Conservation (phyloP, 2,888 invertebrate species). For the Xylocampa areola region DNA sequence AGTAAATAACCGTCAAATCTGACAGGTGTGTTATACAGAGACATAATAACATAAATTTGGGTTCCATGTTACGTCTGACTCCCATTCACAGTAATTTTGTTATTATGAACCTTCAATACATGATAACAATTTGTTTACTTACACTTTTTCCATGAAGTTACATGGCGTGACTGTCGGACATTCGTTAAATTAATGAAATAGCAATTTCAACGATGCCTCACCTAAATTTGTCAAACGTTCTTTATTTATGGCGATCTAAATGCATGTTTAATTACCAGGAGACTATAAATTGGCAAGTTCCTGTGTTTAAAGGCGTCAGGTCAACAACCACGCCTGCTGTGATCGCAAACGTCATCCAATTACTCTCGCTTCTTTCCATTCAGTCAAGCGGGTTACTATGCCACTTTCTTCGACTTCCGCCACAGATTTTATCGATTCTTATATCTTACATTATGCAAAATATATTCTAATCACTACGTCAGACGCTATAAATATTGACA, state of each 20-base stretch:
- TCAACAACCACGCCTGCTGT: slow-evolving; percentile 44
- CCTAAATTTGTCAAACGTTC: slow-evolving; percentile 60
- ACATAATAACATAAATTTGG: slow-evolving; percentile 53
- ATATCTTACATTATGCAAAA: slow-evolving; percentile 45
- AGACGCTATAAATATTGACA: slow-evolving; percentile 16
- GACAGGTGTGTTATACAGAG: slow-evolving; percentile 67
- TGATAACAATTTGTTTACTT: slow-evolving; percentile 48
- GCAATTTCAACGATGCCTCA: slow-evolving; percentile 65
- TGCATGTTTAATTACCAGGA: slow-evolving; percentile 28
- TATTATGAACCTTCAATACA: slow-evolving; percentile 51
- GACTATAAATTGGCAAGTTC: slow-evolving; percentile 33
- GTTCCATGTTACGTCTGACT: slow-evolving; percentile 55
- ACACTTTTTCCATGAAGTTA: slow-evolving; percentile 27
- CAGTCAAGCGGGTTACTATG: slow-evolving; percentile 78
- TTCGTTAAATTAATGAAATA: slow-evolving; percentile 77
- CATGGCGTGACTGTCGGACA: slow-evolving; percentile 72
- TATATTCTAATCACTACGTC: slow-evolving; percentile 41
- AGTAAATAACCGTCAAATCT: slow-evolving; percentile 73
- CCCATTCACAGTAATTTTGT: slow-evolving; percentile 48
- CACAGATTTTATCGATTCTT: slow-evolving; percentile 61
- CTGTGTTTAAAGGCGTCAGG: slow-evolving; percentile 41
- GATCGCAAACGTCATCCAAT: slow-evolving; percentile 68
- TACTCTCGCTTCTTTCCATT: slow-evolving; percentile 78
- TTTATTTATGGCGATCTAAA: slow-evolving; percentile 37
- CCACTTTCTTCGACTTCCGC: slow-evolving; percentile 81